Evolutionary conservation across 2,797 vertebrate species (phyloP).

Genomic region (Coracias cyanogaster): DNA sequence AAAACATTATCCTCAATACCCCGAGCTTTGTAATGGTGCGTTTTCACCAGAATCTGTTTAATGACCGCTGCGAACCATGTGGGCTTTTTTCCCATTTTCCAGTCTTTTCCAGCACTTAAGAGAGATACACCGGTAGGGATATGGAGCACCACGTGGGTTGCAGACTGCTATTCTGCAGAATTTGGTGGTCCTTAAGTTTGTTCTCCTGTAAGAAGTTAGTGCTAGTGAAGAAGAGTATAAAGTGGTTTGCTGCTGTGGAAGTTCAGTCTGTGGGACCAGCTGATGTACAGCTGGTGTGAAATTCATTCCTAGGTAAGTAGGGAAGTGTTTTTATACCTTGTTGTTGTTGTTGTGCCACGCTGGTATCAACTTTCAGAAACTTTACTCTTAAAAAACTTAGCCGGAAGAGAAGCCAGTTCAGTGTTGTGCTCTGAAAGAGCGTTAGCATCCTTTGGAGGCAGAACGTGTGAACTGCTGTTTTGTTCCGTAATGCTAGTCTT

Average conservation of each 20-base stretch:
- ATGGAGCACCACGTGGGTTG: neutral
- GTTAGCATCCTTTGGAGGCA: neutral
- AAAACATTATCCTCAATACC: neutral
- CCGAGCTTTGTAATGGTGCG: neutral
- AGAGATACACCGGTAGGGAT: neutral
- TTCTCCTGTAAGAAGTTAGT: neutral
- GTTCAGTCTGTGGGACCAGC: neutral
- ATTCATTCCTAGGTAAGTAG: neutral
- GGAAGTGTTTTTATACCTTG: neutral
- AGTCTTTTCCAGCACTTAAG: neutral
- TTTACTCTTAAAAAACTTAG: neutral
- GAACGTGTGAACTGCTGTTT: neutral
- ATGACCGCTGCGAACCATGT: neutral
- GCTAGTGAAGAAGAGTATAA: neutral
- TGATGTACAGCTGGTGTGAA: neutral
- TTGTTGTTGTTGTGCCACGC: neutral
- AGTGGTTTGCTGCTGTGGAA: neutral
- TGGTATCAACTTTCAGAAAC: neutral
- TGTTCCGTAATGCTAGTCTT: neutral
- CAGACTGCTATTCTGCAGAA: neutral
- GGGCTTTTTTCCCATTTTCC: neutral
- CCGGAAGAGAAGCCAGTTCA: neutral
- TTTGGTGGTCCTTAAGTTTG: neutral
- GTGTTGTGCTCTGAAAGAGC: neutral
- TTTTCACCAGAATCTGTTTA: neutral